phyloP scores from a whole-genome alignment of 2,797 vertebrate species.

The Esox masquinongy region DNA sequence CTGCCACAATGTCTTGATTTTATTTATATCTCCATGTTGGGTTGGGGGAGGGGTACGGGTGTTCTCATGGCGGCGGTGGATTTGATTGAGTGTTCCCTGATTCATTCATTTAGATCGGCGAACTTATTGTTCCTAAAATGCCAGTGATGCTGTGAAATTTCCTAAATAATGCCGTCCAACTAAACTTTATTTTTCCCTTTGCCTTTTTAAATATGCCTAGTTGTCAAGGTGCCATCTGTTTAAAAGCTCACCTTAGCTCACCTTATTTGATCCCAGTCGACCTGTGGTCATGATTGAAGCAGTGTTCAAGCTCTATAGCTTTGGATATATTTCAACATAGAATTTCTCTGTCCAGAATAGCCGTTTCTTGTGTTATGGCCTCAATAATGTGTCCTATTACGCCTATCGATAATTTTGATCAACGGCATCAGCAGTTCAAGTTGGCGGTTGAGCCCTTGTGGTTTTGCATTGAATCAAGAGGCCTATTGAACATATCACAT shows the following conservation, averaged over 20 bases:
- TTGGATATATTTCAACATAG: background rate
- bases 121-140: slow-evolving; percentile 33
- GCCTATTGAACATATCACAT: background rate
- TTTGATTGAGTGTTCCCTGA: slow-evolving; percentile 46
- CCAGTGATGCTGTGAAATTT: background rate
- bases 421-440: background rate
- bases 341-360: background rate
- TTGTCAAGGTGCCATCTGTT: background rate
- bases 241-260: background rate
- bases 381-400: background rate
- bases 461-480: background rate
- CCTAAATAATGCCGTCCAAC: background rate
- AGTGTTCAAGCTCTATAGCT: background rate
- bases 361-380: slow-evolving; percentile 4
- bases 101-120: slow-evolving; percentile 37
- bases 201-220: background rate
- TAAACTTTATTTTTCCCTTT: background rate
- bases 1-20: slow-evolving; percentile 45
- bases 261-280: background rate
- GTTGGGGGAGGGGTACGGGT: slow-evolving; percentile 36
- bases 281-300: background rate
- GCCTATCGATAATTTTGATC: background rate
- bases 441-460: background rate
- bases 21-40: slow-evolving; percentile 25
- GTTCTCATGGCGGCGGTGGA: slow-evolving; percentile 20